Conservation (phyloP, 2,888 invertebrate species). For the Caenorhabditis sp. region DNA sequence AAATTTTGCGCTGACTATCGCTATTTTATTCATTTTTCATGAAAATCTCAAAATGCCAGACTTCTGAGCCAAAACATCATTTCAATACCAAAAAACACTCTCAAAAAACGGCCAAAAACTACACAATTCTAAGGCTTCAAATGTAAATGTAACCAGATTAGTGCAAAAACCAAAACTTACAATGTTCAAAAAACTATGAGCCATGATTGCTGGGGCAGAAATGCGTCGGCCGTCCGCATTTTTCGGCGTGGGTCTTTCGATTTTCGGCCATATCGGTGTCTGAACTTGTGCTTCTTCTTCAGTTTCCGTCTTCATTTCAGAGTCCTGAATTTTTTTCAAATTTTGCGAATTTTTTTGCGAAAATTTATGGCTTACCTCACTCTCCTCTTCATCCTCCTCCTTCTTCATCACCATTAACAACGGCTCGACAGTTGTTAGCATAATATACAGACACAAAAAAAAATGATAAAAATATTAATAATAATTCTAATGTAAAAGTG, state of each 20-base stretch:
- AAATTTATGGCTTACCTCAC: neutral
- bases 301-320: neutral
- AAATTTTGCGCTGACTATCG: too few species aligned
- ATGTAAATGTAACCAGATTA: too few species aligned
- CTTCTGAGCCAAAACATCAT: too few species aligned
- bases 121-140: neutral
- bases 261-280: conserved; percentile 19
- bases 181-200: conserved; percentile 44
- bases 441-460: neutral
- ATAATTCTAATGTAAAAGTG: neutral
- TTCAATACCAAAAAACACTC: too few species aligned
- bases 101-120: neutral
- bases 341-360: too few species aligned
- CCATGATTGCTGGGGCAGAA: conserved; percentile 60
- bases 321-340: neutral
- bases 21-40: too few species aligned
- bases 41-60: too few species aligned
- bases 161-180: conserved; percentile 29
- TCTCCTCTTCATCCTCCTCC: neutral
- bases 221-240: conserved; percentile 58
- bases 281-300: neutral
- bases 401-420: neutral
- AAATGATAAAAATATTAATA: neutral
- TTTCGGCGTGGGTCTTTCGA: conserved; percentile 51
- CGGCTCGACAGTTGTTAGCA: neutral